These are phyloP conservation scores for Aleiodes sp. DNA, from an alignment of 1,140 invertebrate species.

Conservation along the genomic window DNA sequence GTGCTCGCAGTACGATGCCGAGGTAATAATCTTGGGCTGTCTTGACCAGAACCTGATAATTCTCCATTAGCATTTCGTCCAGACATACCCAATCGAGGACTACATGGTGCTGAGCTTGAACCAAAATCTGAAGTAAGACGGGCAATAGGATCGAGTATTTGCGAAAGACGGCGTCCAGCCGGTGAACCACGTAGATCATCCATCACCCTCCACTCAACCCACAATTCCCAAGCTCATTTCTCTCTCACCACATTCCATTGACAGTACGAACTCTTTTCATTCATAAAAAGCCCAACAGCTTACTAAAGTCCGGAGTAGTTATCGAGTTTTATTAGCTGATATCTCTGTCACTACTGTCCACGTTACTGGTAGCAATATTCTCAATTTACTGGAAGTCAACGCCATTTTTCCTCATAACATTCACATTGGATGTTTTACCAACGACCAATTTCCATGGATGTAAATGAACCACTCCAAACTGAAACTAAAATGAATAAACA, in stretches of 20 bases:
- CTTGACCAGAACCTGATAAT: conserved; percentile 63
- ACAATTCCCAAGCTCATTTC: background rate
- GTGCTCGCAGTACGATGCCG: conserved; percentile 62
- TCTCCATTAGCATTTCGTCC: conserved; percentile 38
- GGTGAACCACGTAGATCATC: conserved; percentile 58
- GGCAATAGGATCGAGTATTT: conserved; percentile 81
- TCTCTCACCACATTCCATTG: background rate
- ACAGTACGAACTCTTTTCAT: background rate
- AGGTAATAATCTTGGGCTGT: conserved; percentile 75
- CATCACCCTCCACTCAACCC: conserved; percentile 43
- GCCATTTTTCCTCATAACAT: background rate
- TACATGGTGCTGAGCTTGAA: conserved; percentile 67
- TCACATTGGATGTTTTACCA: conserved; percentile 1
- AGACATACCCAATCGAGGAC: conserved; percentile 54
- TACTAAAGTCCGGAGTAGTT: background rate
- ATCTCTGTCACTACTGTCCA: background rate
- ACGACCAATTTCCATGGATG: background rate
- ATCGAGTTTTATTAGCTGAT: background rate
- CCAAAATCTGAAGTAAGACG: conserved; percentile 68
- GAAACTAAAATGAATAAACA: conserved; percentile 6
- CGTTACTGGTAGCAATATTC: background rate
- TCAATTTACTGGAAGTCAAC: background rate
- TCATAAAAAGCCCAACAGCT: background rate
- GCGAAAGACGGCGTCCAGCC: conserved; percentile 74
- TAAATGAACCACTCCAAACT: background rate